Evolutionary conservation across 2,113 vertebrate species (phyloP).

Genomic region (Cololabis saira): DNA sequence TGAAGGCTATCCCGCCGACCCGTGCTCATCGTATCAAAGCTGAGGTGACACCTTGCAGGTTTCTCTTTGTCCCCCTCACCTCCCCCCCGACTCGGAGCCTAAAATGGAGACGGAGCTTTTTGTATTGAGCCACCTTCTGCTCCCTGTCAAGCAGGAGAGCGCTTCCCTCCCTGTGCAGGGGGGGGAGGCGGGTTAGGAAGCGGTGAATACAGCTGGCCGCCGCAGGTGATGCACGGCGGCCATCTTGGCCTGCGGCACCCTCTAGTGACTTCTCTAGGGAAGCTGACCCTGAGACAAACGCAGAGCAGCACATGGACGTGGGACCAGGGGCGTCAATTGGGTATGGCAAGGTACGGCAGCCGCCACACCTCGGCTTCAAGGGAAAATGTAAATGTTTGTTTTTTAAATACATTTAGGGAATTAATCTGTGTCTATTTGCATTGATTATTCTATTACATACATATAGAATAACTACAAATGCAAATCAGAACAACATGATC

Average conservation of each 20-base stretch:
- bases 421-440: too few relatives aligned
- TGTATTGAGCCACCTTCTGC: conserved; percentile 71
- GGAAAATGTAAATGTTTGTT: too few relatives aligned
- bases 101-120: conserved; percentile 68
- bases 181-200: conserved; percentile 6
- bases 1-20: conserved; percentile 54
- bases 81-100: conserved; percentile 47
- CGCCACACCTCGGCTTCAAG: too few relatives aligned
- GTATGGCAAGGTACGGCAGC: too few relatives aligned
- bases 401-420: too few relatives aligned
- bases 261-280: conserved; percentile 66
- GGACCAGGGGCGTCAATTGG: too few relatives aligned
- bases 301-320: too few relatives aligned
- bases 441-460: too few relatives aligned
- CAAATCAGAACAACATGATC: too few relatives aligned
- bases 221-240: conserved; percentile 59
- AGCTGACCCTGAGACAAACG: conserved; percentile 32
- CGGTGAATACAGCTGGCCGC: conserved; percentile 34
- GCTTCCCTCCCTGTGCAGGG: conserved; percentile 46
- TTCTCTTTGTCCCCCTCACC: conserved; percentile 63
- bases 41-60: conserved; percentile 73
- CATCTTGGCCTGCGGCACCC: conserved; percentile 67
- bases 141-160: conserved; percentile 60
- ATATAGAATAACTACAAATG: too few relatives aligned
- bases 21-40: conserved; percentile 69